Evolutionary conservation across 2,888 invertebrate genomes (phyloP).

Genomic region (Matsumyia berberina): DNA sequence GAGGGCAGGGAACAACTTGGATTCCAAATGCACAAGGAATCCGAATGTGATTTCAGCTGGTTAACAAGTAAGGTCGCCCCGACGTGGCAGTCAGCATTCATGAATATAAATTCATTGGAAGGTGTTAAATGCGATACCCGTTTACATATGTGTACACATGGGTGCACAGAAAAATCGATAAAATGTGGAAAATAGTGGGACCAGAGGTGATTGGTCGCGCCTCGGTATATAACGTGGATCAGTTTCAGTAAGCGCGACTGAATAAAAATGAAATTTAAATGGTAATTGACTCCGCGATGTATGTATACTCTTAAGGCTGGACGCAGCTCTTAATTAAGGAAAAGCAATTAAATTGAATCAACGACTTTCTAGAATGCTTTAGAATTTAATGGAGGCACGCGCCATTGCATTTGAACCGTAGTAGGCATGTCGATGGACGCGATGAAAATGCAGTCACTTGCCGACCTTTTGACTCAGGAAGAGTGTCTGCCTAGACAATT

Average conservation of each 20-base stretch:
- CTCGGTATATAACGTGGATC: slow-evolving; percentile 13
- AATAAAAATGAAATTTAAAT: slow-evolving; percentile 55
- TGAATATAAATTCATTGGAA: slow-evolving; percentile 45
- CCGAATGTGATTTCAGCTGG: slow-evolving; percentile 12
- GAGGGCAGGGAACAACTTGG: slow-evolving; percentile 18
- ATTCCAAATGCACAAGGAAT: slow-evolving; percentile 3
- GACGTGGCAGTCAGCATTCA: slow-evolving; percentile 19
- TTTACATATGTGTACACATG: neutral
- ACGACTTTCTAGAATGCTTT: slow-evolving; percentile 4
- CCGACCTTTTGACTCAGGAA: too few species aligned
- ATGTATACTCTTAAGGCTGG: neutral
- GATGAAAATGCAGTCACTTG: too few species aligned
- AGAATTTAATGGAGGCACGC: neutral
- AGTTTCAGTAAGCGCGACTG: slow-evolving; percentile 17
- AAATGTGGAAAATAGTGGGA: slow-evolving; percentile 12
- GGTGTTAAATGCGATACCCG: slow-evolving; percentile 49
- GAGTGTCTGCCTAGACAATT: too few species aligned
- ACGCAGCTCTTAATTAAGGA: slow-evolving; percentile 58
- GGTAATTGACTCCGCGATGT: slow-evolving; percentile 39
- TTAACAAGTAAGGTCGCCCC: slow-evolving; percentile 39
- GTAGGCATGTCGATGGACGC: too few species aligned
- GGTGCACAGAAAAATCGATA: slow-evolving; percentile 15
- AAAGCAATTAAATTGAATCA: slow-evolving; percentile 16
- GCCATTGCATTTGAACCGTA: too few species aligned
- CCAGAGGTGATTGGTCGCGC: too few species aligned